Percentiles rank a stretch among this genome's conserved stretches.
Conservation (phyloP, 2,888 invertebrate species). For the Celastrina argiolus region DNA sequence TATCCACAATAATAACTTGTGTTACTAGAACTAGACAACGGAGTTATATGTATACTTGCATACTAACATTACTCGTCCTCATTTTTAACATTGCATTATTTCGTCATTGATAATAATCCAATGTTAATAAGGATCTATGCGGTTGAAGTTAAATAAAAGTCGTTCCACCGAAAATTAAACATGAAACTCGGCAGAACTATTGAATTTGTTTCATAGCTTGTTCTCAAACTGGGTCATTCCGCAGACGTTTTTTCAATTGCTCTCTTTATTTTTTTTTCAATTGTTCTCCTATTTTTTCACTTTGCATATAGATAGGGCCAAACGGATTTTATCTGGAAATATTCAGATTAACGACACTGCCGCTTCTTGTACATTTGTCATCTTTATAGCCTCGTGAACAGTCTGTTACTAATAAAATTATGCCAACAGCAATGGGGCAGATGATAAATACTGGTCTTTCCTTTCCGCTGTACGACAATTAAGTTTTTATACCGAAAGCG, state of each 20-base stretch:
- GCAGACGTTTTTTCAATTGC: not conserved
- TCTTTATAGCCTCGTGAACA: constrained; percentile 44
- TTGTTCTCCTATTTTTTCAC: not conserved
- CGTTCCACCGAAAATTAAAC: not conserved
- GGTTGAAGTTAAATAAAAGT: not conserved
- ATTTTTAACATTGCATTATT: too few species aligned
- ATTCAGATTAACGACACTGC: constrained; percentile 42
- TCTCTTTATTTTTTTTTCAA: not conserved
- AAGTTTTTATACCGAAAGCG: constrained; percentile 10
- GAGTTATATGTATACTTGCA: too few species aligned
- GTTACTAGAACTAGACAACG: too few species aligned
- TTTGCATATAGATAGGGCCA: not conserved
- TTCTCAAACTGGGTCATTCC: not conserved
- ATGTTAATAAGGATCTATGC: too few species aligned
- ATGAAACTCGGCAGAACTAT: not conserved
- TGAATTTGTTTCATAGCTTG: not conserved
- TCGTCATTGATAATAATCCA: too few species aligned
- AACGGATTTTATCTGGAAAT: constrained; percentile 32
- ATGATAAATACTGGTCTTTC: constrained; percentile 42
- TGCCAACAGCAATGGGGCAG: constrained; percentile 44
- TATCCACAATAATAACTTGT: too few species aligned
- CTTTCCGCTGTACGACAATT: constrained; percentile 27
- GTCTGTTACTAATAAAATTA: constrained; percentile 47
- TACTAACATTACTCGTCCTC: too few species aligned
- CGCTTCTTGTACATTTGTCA: constrained; percentile 46